These are phyloP conservation scores for Cirrhinus molitorella DNA, from an alignment of 2,797 vertebrate species.

Conservation along the genomic window DNA sequence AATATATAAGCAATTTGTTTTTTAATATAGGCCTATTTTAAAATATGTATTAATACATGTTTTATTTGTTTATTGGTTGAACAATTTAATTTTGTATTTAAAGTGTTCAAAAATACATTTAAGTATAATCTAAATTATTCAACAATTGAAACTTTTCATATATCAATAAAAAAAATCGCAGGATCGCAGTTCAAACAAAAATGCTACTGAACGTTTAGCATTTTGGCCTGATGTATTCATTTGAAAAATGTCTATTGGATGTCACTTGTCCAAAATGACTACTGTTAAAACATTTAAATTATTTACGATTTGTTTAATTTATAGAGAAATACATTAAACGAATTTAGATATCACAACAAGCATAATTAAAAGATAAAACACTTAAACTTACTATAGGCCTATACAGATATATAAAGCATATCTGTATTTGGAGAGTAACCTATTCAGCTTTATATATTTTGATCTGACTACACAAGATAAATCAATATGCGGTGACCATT, in stretches of 20 bases:
- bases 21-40: not conserved
- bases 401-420: too few relatives aligned
- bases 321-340: not conserved
- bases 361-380: not conserved
- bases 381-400: not conserved
- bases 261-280: not conserved
- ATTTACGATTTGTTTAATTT: slow-evolving; percentile 2
- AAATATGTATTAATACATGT: not conserved
- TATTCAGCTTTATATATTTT: slow-evolving; percentile 3
- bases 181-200: not conserved
- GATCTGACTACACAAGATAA: not conserved
- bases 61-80: not conserved
- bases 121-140: not conserved
- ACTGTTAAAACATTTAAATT: not conserved
- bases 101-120: not conserved
- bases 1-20: not conserved
- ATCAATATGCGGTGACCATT: not conserved
- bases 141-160: not conserved
- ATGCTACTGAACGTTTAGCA: not conserved
- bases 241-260: not conserved
- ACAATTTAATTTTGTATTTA: not conserved
- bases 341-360: not conserved
- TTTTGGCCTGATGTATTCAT: not conserved
- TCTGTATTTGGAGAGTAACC: too few relatives aligned
- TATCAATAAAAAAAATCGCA: not conserved